These are phyloP conservation scores for Lepidocolaptes lacrymiger DNA, from an alignment of 2,797 vertebrate species.

Conservation along the genomic window DNA sequence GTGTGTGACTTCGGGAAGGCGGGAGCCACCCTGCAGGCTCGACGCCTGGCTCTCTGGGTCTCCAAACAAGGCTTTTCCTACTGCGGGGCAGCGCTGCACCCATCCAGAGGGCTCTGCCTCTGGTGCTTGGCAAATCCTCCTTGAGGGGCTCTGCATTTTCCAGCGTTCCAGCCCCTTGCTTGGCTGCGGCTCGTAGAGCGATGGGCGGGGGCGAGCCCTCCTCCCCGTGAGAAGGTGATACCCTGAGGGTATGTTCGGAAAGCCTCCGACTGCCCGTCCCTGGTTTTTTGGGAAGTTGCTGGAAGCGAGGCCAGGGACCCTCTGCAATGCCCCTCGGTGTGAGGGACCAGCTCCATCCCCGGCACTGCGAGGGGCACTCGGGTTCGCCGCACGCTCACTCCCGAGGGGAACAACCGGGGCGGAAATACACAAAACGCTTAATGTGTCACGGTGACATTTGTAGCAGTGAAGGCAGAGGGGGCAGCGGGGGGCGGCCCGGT, in stretches of 20 bases:
- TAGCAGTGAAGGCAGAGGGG: neutral
- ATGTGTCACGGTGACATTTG: neutral
- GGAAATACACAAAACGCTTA: neutral
- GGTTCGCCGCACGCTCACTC: neutral
- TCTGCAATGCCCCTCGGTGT: neutral
- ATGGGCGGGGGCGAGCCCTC: neutral
- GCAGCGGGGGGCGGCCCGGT: neutral
- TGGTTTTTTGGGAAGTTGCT: neutral
- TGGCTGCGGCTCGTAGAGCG: neutral
- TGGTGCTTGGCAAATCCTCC: neutral
- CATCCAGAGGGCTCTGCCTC: neutral
- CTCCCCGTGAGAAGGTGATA: neutral
- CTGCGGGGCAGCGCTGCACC: accelerated
- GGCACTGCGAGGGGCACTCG: neutral
- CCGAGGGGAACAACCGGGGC: neutral
- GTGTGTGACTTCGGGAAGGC: accelerated
- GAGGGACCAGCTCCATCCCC: neutral
- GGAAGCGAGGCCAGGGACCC: neutral
- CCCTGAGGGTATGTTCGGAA: neutral
- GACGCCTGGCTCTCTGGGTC: neutral
- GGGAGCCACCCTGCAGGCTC: neutral
- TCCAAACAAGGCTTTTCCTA: neutral
- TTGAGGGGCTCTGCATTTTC: neutral
- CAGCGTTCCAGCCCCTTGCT: neutral
- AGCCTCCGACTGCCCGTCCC: neutral